Evolutionary conservation across 2,113 vertebrate species (phyloP), one percentile per base, ranked within the genome.

Genomic region (Phaethon lepturus): DNA sequence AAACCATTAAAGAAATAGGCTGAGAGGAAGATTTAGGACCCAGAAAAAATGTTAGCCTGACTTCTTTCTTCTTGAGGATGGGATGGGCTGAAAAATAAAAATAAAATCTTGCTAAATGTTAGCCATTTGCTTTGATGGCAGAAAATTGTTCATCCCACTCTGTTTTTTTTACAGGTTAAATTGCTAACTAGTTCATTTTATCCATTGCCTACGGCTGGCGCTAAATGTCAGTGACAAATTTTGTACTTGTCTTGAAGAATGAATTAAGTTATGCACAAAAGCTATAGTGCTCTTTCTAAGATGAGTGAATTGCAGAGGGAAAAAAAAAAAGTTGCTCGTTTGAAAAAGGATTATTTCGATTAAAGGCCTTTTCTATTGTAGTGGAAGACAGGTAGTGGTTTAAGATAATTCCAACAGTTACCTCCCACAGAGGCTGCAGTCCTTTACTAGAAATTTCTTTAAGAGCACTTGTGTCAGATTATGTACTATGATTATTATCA

Each of bases 211-310:
- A 98, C 94, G 98, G 99, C 99, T 98, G 98, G 98, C 98, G 97
- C 98, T 99, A 99, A 99, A 99, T 99, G 99, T 99, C 99, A 99
- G 98, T 98, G 99, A 99, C 98, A 98, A 98, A 98, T 99, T 98
- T 98, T 98, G 98, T 98, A 98, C 98, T 98, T 98, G 98, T 98
- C 98, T 98, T 98, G 98, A 98, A 98, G 97, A 98, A 98, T 98
- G 98, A 98, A 98, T 98, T 98, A 98, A 98, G 98, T 98, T 98
- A 98, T 99, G 98, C 98, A 98, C 98, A 98, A 98, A 98, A 98
- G 98, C 98, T 98, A 95, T 98, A 97, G 98, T 98, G 98, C 98
- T 98, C 97, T 98, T 98, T 97, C 98, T 98, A 98, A 98, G 98
- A 98, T 97, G 98, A 98, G 98, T 97, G 98, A 98, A 98, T 98